These are phyloP conservation scores for Rhizomys pruinosus DNA, from an alignment of 2,113 vertebrate genomes.

Conservation along the genomic window DNA sequence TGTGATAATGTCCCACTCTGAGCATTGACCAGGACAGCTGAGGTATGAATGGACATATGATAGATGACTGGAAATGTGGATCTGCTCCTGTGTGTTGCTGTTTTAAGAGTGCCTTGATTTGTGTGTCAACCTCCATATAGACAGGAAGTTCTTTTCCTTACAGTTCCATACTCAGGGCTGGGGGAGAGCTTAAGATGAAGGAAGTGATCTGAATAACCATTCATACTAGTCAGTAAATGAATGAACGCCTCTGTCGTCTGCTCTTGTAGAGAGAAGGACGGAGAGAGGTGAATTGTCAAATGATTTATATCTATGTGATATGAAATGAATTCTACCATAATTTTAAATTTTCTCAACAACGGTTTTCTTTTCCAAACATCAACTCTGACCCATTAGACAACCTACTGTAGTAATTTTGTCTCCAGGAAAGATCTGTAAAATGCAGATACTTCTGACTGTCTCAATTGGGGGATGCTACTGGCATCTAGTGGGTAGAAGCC, in stretches of 20 bases:
- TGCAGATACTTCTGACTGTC: not conserved
- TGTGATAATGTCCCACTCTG: accelerated
- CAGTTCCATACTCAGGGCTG: not conserved
- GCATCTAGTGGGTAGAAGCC: not conserved
- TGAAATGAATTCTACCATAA: not conserved
- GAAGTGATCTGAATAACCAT: not conserved
- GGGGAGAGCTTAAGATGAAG: not conserved
- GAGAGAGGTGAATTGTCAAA: not conserved
- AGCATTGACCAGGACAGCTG: not conserved
- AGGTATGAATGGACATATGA: too few species aligned
- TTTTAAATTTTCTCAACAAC: not conserved
- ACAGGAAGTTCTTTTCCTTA: slow-evolving; percentile 5
- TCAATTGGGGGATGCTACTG: not conserved
- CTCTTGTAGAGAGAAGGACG: not conserved
- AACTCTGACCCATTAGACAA: not conserved
- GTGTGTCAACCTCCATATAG: not conserved
- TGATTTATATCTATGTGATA: too few species aligned
- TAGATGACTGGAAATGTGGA: too few species aligned
- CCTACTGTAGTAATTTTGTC: not conserved
- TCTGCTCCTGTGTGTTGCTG: not conserved
- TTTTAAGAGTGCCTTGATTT: not conserved
- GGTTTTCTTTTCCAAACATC: not conserved
- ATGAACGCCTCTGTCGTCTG: not conserved
- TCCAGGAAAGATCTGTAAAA: accelerated
- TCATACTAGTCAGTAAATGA: not conserved